Conservation (phyloP, 2,888 invertebrate genomes). For the Pterobdella sp. region DNA sequence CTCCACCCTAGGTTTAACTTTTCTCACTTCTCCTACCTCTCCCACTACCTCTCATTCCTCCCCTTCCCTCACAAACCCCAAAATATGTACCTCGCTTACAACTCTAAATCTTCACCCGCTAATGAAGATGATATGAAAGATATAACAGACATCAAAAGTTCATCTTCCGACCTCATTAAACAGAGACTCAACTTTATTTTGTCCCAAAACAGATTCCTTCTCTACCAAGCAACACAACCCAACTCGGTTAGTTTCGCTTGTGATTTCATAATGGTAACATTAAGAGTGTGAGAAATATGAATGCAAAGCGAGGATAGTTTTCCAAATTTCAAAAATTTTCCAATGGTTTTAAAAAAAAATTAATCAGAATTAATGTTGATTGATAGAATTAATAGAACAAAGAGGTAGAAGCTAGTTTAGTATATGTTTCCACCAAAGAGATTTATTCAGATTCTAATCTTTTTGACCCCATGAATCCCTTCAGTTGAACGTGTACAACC, state of each 20-base stretch:
- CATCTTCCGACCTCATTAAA: background rate
- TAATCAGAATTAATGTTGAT: background rate
- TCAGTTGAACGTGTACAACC: slow-evolving; percentile 8
- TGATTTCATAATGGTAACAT: no score
- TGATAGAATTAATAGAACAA: no score
- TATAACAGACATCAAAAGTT: background rate
- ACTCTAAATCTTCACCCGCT: background rate
- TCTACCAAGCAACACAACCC: background rate
- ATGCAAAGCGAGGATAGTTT: no score
- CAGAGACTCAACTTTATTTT: slow-evolving; percentile 25
- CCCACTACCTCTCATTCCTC: slow-evolving; percentile 13
- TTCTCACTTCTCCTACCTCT: slow-evolving; percentile 13
- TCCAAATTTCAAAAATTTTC: no score
- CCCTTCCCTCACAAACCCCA: slow-evolving; percentile 9
- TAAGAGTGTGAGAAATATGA: no score
- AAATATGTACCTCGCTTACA: slow-evolving; percentile 16
- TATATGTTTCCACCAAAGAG: no score
- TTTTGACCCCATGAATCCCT: no score
- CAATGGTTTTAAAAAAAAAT: no score
- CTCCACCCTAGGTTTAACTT: background rate
- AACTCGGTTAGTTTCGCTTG: background rate
- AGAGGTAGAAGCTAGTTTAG: no score
- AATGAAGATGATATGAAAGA: background rate
- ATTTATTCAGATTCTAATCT: no score
- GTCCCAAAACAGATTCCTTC: slow-evolving; percentile 14